Evolutionary conservation across 2,113 vertebrate species (phyloP).

Genomic region (Choloepus hoffmanni): DNA sequence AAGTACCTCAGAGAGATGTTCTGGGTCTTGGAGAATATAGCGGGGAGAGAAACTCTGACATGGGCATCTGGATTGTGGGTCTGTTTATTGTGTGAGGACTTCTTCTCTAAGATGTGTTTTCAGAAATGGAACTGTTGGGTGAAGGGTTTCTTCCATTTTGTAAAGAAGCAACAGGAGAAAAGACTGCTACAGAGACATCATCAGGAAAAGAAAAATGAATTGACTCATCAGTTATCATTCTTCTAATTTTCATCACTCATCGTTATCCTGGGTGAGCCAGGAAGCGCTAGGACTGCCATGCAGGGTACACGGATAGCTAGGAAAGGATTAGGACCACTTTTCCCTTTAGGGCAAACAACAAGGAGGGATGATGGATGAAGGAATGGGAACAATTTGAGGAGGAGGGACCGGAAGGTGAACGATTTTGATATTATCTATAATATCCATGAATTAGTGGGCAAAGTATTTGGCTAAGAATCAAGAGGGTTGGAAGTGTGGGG

Average conservation of each 20-base stretch:
- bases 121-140: neutral
- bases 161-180: neutral
- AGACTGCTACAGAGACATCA: neutral
- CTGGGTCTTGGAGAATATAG: neutral
- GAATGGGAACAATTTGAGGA: neutral
- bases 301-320: fast-evolving
- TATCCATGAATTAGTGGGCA: neutral
- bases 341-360: neutral
- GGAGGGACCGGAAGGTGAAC: neutral
- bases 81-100: neutral
- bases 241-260: neutral
- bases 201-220: neutral
- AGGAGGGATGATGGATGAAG: neutral
- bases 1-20: neutral
- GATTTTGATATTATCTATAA: neutral
- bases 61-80: neutral
- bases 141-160: neutral
- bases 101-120: neutral
- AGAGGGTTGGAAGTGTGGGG: neutral
- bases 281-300: fast-evolving
- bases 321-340: neutral
- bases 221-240: neutral
- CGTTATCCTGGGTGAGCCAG: neutral
- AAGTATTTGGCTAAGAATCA: neutral
- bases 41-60: neutral